Evolutionary conservation across 2,113 vertebrate species (phyloP).

Genomic region (Macrotis lagotis): DNA sequence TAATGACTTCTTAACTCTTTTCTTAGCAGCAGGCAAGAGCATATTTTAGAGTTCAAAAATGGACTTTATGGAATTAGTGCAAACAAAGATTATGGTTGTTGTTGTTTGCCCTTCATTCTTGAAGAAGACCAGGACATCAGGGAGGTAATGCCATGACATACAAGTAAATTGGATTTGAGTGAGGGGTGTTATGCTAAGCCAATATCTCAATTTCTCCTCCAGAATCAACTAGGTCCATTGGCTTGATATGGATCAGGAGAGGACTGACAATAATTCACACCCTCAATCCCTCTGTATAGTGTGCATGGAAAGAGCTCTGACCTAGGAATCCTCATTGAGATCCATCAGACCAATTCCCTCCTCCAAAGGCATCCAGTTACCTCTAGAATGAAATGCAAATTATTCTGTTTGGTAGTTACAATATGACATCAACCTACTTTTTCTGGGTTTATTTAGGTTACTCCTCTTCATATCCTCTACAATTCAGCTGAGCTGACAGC

Average conservation of each 20-base stretch:
- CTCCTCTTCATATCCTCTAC: background rate
- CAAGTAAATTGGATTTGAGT: too few species aligned
- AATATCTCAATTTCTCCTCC: too few species aligned
- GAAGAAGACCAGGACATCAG: too few species aligned
- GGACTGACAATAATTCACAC: too few species aligned
- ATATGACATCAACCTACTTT: background rate
- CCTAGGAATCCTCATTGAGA: background rate
- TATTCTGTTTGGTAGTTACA: background rate
- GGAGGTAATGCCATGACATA: too few species aligned
- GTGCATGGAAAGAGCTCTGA: background rate
- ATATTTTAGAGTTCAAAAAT: background rate
- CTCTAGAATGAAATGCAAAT: background rate
- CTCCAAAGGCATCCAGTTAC: background rate
- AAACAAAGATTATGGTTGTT: too few species aligned
- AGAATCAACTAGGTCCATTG: too few species aligned
- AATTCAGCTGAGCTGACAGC: background rate
- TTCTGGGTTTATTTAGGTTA: background rate
- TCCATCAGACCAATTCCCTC: background rate
- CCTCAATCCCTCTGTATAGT: background rate
- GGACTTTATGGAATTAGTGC: background rate
- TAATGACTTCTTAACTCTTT: conserved; percentile 36
- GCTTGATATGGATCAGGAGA: too few species aligned
- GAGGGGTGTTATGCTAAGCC: too few species aligned
- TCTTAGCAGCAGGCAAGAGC: background rate
- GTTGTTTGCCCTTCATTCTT: too few species aligned